These are phyloP conservation scores for Pseudomyrmex concolor DNA, from an alignment of 1,140 invertebrate genomes.

Conservation along the genomic window DNA sequence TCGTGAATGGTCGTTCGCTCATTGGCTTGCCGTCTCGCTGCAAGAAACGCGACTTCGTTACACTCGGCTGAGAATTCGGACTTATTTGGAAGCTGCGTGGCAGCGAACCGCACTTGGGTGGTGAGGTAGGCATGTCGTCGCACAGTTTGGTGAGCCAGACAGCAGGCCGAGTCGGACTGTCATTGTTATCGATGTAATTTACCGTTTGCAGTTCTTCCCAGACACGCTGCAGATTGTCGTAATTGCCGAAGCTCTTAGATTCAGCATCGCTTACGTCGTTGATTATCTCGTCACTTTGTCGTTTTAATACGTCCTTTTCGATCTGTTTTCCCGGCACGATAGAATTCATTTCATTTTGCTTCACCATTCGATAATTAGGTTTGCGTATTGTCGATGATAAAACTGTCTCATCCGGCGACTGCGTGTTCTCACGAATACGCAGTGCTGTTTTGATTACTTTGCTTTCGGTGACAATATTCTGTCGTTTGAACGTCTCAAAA, in stretches of 20 bases:
- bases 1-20: slow-evolving; percentile 88
- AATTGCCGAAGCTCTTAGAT: slow-evolving; percentile 79
- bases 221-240: slow-evolving; percentile 84
- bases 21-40: slow-evolving; percentile 83
- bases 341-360: slow-evolving; percentile 35
- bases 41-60: slow-evolving; percentile 81
- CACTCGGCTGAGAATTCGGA: slow-evolving; percentile 71
- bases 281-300: slow-evolving; percentile 1
- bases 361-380: not conserved
- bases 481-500: slow-evolving; percentile 80
- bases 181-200: slow-evolving; percentile 69
- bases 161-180: slow-evolving; percentile 86
- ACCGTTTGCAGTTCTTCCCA: slow-evolving; percentile 81
- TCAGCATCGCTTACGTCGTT: not conserved
- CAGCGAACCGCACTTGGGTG: slow-evolving; percentile 90
- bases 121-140: slow-evolving; percentile 84
- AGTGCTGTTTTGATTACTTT: slow-evolving; percentile 79
- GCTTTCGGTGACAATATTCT: slow-evolving; percentile 79
- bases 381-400: not conserved
- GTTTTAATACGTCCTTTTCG: slow-evolving; percentile 19
- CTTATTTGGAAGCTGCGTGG: slow-evolving; percentile 89
- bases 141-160: slow-evolving; percentile 88
- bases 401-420: slow-evolving; percentile 26
- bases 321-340: not conserved
- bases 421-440: slow-evolving; percentile 78